Conservation (phyloP, 2,113 vertebrate genomes). For the Thamnaconus septentrionalis region DNA sequence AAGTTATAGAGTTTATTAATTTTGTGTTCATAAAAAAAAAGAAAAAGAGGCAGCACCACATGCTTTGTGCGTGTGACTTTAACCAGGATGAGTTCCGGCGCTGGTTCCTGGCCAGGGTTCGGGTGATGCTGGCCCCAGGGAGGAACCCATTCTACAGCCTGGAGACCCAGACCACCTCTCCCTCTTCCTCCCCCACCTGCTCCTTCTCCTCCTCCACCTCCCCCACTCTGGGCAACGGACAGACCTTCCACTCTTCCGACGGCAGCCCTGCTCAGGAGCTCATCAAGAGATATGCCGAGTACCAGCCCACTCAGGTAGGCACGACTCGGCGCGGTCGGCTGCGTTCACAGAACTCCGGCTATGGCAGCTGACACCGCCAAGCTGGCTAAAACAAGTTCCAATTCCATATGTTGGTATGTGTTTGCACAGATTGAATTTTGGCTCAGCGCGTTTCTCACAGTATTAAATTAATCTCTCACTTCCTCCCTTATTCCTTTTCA, state of each 20-base stretch:
- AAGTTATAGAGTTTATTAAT: no score
- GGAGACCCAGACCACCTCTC: slow-evolving; percentile 76
- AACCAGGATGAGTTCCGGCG: slow-evolving; percentile 91
- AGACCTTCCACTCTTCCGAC: slow-evolving; percentile 71
- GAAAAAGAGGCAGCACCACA: no score
- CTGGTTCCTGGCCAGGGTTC: slow-evolving; percentile 95
- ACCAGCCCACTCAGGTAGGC: slow-evolving; percentile 72
- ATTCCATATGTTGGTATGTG: no score
- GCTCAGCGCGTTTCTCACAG: no score
- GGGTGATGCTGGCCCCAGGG: slow-evolving; percentile 83
- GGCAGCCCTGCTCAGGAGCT: slow-evolving; percentile 75
- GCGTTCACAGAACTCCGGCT: no score
- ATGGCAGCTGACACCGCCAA: not conserved
- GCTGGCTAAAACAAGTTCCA: no score
- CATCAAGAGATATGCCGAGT: slow-evolving; percentile 73
- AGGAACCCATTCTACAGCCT: slow-evolving; percentile 80
- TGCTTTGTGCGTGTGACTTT: not conserved
- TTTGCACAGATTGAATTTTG: no score
- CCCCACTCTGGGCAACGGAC: slow-evolving; percentile 75
- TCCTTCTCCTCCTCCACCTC: slow-evolving; percentile 66
- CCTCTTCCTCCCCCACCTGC: slow-evolving; percentile 69
- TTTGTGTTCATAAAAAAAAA: no score
- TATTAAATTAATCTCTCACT: not conserved
- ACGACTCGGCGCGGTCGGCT: not conserved
- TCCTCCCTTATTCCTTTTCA: slow-evolving; percentile 7